These are phyloP conservation scores for Antechinus stuartii DNA, from an alignment of 2,113 vertebrate genomes.

Conservation along the genomic window DNA sequence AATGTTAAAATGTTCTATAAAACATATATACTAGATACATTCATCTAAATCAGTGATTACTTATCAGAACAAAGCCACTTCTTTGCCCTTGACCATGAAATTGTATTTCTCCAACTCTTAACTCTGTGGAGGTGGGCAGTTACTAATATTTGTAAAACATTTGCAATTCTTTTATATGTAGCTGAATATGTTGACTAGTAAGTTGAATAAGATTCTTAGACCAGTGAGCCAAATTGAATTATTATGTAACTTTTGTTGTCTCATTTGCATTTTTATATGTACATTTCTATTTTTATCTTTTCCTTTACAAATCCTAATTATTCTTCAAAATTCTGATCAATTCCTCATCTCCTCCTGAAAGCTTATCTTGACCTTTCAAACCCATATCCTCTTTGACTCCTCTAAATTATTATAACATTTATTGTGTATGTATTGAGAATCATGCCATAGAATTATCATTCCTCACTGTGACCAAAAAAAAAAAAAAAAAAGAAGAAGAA, in stretches of 20 bases:
- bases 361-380: not conserved
- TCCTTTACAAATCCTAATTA: not conserved
- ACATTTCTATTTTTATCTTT: not conserved
- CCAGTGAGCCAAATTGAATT: not conserved
- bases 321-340: not conserved
- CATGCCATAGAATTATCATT: not conserved
- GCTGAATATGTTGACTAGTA: not conserved
- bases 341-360: not conserved
- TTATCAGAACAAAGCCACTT: not conserved
- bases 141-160: not conserved
- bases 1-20: not conserved
- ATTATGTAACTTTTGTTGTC: not conserved
- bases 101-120: not conserved
- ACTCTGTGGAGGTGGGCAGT: not conserved
- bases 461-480: not conserved
- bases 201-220: not conserved
- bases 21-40: not conserved
- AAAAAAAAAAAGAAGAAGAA: not conserved
- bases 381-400: not conserved
- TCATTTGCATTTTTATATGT: not conserved
- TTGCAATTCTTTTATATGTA: not conserved
- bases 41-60: not conserved
- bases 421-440: not conserved
- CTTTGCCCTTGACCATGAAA: not conserved
- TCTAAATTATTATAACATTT: not conserved